Conservation (phyloP, 2,113 vertebrate genomes). For the Sterna hirundo region DNA sequence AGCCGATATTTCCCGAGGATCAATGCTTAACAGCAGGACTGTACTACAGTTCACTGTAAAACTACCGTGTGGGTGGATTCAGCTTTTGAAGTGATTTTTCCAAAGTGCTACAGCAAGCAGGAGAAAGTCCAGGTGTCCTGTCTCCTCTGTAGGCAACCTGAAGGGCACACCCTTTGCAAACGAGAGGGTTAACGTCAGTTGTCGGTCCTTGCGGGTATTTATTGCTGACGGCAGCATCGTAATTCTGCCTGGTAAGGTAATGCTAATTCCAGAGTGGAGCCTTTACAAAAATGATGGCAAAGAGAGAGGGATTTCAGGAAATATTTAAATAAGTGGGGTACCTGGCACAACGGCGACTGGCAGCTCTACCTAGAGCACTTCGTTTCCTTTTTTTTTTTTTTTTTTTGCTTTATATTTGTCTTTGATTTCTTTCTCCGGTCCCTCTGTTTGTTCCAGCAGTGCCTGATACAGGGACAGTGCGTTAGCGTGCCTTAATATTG, state of each 20-base stretch:
- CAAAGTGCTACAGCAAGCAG: not conserved
- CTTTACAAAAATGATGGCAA: constrained; percentile 26
- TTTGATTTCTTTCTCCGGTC: not conserved
- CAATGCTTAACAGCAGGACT: not conserved
- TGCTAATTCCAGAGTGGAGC: constrained; percentile 9
- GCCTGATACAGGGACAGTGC: not conserved
- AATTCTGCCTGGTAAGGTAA: constrained; percentile 34
- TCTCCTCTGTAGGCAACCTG: not conserved
- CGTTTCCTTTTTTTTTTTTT: not conserved
- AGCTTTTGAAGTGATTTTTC: not conserved
- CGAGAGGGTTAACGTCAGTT: not conserved
- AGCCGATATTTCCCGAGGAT: not conserved
- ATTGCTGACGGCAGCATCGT: not conserved
- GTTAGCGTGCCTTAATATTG: constrained; percentile 31
- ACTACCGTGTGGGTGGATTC: not conserved
- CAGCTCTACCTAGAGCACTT: constrained; percentile 25
- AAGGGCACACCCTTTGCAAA: not conserved
- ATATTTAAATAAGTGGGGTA: constrained; percentile 24
- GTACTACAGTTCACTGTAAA: not conserved
- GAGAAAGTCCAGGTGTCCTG: not conserved
- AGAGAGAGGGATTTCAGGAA: not conserved
- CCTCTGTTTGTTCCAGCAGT: not conserved
- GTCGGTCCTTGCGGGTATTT: not conserved
- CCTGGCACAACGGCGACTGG: constrained; percentile 37
- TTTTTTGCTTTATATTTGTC: not conserved